A percentile compares a stretch with the other conserved stretches of the same genome.
phyloP scores from a whole-genome alignment of 2,888 invertebrate genomes.

The Chloroclystis v-ata region DNA sequence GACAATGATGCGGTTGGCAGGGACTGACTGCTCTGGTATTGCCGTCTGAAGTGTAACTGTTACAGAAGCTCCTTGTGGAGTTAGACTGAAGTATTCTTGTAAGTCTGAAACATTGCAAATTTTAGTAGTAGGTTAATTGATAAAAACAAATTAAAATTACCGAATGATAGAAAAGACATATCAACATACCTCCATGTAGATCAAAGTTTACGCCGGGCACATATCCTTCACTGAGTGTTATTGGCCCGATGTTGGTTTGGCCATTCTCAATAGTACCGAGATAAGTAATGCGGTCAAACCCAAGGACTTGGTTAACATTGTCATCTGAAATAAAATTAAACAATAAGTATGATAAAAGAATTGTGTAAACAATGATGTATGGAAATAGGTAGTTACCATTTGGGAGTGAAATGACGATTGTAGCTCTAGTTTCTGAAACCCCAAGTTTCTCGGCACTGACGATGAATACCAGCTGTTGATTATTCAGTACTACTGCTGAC shows the following conservation, averaged over 20 bases:
- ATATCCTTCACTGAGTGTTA: conserved; percentile 36
- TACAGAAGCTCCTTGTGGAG: conserved; percentile 16
- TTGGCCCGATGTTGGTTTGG: conserved; percentile 23
- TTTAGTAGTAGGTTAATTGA: too few species aligned
- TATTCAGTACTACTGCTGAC: conserved; percentile 29
- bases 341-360: background rate
- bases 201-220: conserved; percentile 31
- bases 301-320: conserved; percentile 24
- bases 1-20: conserved; percentile 5
- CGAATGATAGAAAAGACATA: background rate
- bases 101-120: conserved; percentile 19
- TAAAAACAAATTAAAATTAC: too few species aligned
- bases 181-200: conserved; percentile 34
- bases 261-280: conserved; percentile 31
- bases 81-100: conserved; percentile 17
- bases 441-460: conserved; percentile 25
- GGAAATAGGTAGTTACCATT: conserved; percentile 14
- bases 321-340: conserved; percentile 7
- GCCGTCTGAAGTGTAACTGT: conserved; percentile 12
- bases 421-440: conserved; percentile 26
- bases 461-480: conserved; percentile 32
- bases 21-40: conserved; percentile 15
- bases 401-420: conserved; percentile 29
- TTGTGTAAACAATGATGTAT: background rate
- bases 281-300: conserved; percentile 35